A percentile compares a stretch with the other conserved stretches of the same genome.
These are phyloP conservation scores for Drosophila grimshawi DNA, from an alignment of 1,140 invertebrate genomes.

Conservation along the genomic window DNA sequence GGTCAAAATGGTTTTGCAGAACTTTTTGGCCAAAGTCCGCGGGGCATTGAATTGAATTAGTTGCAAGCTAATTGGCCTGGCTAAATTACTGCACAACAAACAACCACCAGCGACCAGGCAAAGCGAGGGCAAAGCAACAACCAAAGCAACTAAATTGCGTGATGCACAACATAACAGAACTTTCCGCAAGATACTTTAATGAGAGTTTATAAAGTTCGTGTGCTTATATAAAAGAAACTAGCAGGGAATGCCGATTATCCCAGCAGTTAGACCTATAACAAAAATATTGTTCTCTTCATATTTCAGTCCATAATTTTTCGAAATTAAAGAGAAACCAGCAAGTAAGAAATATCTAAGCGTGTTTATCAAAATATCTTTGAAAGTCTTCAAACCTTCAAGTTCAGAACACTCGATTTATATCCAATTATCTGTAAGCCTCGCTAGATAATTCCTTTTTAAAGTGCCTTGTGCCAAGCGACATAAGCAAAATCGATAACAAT, in stretches of 20 bases:
- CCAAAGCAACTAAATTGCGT: slow-evolving; percentile 54
- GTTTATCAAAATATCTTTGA: not conserved
- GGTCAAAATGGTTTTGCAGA: slow-evolving; percentile 8
- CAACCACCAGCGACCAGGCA: slow-evolving; percentile 47
- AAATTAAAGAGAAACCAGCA: too few species aligned
- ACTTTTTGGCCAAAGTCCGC: not conserved
- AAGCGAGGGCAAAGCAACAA: slow-evolving; percentile 14
- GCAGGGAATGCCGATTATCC: too few species aligned
- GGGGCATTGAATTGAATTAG: slow-evolving; percentile 62
- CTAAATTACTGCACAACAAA: slow-evolving; percentile 74
- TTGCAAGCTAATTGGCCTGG: slow-evolving; percentile 63
- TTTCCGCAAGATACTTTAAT: slow-evolving; percentile 48
- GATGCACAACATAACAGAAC: not conserved
- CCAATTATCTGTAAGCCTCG: too few species aligned
- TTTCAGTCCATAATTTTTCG: too few species aligned
- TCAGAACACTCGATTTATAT: too few species aligned
- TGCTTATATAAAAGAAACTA: not conserved
- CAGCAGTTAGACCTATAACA: too few species aligned
- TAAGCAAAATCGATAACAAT: not conserved
- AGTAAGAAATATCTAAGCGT: too few species aligned
- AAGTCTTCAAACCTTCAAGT: not conserved
- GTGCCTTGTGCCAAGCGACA: not conserved
- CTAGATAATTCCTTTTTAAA: not conserved
- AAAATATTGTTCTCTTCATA: too few species aligned
- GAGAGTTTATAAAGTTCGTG: slow-evolving; percentile 40